Conservation (phyloP, 2,797 vertebrate species). For the Limosa lapponica region DNA sequence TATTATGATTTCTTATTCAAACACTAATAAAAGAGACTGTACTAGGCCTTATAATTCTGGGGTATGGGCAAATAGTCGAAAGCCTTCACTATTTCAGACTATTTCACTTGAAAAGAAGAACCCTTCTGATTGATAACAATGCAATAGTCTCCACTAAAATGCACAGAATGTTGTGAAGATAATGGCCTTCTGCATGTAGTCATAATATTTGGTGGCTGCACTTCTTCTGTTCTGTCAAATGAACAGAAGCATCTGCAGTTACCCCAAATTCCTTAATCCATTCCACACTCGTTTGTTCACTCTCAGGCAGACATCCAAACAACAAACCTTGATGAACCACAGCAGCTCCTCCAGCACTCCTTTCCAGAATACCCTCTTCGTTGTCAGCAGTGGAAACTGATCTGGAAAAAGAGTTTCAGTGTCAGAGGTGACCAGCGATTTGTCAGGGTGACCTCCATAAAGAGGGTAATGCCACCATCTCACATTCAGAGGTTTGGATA, state of each 20-base stretch:
- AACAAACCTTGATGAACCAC: conserved; percentile 94
- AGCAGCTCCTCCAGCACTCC: conserved; percentile 94
- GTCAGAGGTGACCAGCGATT: neutral
- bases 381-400: conserved; percentile 94
- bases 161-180: neutral
- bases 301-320: neutral
- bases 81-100: neutral
- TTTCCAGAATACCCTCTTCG: conserved; percentile 96
- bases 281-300: rapidly evolving
- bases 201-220: neutral
- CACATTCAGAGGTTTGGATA: neutral
- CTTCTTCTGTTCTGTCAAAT: rapidly evolving
- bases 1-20: neutral
- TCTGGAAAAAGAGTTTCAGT: conserved; percentile 77
- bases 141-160: neutral
- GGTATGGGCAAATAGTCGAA: neutral
- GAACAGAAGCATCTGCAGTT: neutral
- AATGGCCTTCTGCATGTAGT: rapidly evolving
- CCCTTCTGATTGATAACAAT: neutral
- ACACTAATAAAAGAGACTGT: neutral
- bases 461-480: neutral
- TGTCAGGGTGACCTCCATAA: rapidly evolving
- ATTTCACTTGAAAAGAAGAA: neutral
- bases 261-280: neutral
- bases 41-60: neutral